Evolutionary conservation across 2,113 vertebrate species (phyloP).

Genomic region (Ia io): DNA sequence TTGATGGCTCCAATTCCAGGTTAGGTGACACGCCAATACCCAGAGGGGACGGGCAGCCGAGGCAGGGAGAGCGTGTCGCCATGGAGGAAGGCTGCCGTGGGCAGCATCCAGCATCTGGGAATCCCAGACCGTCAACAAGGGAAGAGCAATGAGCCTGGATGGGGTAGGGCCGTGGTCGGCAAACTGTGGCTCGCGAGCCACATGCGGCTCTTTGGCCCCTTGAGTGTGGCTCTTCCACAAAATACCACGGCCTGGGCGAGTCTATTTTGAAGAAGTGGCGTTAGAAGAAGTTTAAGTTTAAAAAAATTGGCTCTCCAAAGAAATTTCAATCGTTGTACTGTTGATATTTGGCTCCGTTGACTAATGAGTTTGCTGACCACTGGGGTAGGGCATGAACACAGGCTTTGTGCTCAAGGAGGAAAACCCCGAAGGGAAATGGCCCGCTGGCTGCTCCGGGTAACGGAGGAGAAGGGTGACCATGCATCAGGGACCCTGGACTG

Average conservation of each 20-base stretch:
- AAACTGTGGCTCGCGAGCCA: no score
- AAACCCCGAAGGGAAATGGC: background rate
- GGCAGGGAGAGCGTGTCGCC: background rate
- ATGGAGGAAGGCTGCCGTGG: background rate
- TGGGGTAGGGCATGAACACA: fast-evolving
- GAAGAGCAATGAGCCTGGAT: background rate
- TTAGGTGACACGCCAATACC: slow-evolving; percentile 46
- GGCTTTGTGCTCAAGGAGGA: background rate
- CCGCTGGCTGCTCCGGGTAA: fast-evolving
- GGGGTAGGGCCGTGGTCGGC: no score
- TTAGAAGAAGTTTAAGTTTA: no score
- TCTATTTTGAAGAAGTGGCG: no score
- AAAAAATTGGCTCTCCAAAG: no score
- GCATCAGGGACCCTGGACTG: background rate
- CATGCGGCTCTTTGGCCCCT: no score
- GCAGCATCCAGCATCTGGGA: background rate
- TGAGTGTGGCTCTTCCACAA: no score
- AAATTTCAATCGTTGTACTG: no score
- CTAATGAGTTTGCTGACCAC: no score
- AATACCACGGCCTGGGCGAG: no score
- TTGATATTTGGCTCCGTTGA: no score
- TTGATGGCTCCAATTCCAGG: background rate
- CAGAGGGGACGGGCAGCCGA: background rate
- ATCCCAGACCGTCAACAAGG: background rate
- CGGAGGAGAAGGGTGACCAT: background rate